A percentile compares a stretch with the other conserved stretches of the same genome.
Evolutionary conservation across 2,113 vertebrate genomes (phyloP).

Genomic region (Anolis carolinensis): DNA sequence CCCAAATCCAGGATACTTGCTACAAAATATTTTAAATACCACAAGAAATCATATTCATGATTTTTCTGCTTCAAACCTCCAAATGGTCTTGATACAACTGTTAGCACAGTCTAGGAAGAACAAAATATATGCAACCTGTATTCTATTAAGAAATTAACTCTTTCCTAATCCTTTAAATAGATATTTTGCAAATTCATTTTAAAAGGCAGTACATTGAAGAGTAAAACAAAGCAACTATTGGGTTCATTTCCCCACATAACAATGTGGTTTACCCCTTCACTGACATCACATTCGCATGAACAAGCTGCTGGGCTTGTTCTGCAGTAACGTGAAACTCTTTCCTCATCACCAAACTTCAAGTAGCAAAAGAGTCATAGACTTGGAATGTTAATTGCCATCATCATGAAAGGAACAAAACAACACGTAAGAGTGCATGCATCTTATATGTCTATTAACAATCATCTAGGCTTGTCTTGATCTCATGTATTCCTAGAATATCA

Average conservation of each 20-base stretch:
- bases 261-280: background rate
- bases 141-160: background rate
- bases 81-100: background rate
- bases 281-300: background rate
- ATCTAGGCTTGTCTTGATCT: background rate
- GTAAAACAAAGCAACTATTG: background rate
- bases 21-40: too few species aligned
- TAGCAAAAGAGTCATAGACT: constrained; percentile 18
- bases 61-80: background rate
- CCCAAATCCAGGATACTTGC: background rate
- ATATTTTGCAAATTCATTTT: background rate
- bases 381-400: constrained; percentile 53
- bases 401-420: background rate
- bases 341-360: background rate
- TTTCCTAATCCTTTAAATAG: too few species aligned
- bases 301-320: background rate
- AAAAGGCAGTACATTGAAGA: background rate
- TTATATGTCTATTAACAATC: constrained; percentile 16
- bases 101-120: background rate
- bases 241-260: rapidly evolving
- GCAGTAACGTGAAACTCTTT: background rate
- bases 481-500: background rate
- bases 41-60: background rate
- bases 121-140: background rate
- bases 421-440: background rate